Conservation (phyloP, 2,888 invertebrate species). For the Euphydryas editha region DNA sequence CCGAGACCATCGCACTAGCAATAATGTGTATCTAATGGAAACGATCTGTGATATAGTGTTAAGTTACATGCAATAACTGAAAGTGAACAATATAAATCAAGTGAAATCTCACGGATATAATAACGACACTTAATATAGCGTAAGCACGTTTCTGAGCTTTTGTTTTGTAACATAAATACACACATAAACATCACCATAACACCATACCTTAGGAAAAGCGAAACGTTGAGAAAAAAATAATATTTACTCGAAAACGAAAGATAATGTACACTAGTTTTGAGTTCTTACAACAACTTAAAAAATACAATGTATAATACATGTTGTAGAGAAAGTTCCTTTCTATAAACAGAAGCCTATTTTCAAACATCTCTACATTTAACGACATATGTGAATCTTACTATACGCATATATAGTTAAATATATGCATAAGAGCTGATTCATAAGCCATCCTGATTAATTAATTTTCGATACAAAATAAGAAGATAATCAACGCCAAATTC, state of each 20-base stretch:
- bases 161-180: conserved; percentile 18
- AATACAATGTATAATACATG: conserved; percentile 5
- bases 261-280: neutral
- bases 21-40: conserved; percentile 70
- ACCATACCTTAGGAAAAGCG: neutral
- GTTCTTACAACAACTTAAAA: neutral
- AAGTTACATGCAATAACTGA: conserved; percentile 59
- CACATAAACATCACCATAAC: conserved; percentile 1
- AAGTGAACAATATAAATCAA: conserved; percentile 43
- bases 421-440: too few relatives aligned
- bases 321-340: conserved; percentile 36
- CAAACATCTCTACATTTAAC: neutral
- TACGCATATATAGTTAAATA: neutral
- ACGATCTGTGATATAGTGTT: conserved; percentile 80
- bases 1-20: conserved; percentile 48
- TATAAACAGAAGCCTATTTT: conserved; percentile 1
- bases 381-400: neutral
- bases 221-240: neutral
- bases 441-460: too few relatives aligned
- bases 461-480: neutral
- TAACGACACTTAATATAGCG: conserved; percentile 13
- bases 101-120: conserved; percentile 24
- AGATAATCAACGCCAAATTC: neutral
- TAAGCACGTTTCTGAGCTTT: conserved; percentile 26
- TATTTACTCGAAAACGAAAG: neutral